Evolutionary conservation across 2,797 vertebrate genomes (phyloP).

Genomic region (Myotis pilosus): DNA sequence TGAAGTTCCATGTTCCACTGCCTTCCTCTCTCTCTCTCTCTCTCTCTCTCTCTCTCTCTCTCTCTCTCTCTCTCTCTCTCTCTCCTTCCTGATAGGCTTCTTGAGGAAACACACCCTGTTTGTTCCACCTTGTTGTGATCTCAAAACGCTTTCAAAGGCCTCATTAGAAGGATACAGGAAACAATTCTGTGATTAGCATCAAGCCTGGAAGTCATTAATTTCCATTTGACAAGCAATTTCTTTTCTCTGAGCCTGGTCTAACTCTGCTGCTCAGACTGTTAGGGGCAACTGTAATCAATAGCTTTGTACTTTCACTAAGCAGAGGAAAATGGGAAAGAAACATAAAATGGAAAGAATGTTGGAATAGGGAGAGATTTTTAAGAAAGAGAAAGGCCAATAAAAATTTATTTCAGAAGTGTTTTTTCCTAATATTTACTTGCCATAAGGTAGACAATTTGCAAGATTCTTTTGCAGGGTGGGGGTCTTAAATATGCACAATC

Average conservation of each 20-base stretch:
- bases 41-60: neutral
- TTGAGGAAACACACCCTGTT: neutral
- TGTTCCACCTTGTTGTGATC: neutral
- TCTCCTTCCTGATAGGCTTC: neutral
- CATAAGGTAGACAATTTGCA: neutral
- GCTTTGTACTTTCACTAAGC: neutral
- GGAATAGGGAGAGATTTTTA: neutral
- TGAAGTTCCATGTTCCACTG: neutral
- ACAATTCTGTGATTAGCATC: slow-evolving; percentile 41
- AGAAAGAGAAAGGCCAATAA: neutral
- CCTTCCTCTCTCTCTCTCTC: neutral
- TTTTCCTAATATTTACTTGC: neutral
- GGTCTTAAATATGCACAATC: neutral
- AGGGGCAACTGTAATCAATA: neutral
- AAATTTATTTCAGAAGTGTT: neutral
- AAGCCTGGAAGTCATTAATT: slow-evolving; percentile 31
- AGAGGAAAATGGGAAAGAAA: neutral
- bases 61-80: neutral
- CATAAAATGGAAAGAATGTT: neutral
- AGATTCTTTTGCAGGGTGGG: neutral
- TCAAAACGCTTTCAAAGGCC: slow-evolving; percentile 14
- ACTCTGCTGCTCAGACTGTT: neutral
- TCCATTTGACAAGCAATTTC: neutral
- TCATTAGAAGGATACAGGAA: slow-evolving; percentile 34
- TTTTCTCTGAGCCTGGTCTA: neutral